Base-by-base conservation (phyloP, 2,113 vertebrate genomes). In the Columbina picui region DNA sequence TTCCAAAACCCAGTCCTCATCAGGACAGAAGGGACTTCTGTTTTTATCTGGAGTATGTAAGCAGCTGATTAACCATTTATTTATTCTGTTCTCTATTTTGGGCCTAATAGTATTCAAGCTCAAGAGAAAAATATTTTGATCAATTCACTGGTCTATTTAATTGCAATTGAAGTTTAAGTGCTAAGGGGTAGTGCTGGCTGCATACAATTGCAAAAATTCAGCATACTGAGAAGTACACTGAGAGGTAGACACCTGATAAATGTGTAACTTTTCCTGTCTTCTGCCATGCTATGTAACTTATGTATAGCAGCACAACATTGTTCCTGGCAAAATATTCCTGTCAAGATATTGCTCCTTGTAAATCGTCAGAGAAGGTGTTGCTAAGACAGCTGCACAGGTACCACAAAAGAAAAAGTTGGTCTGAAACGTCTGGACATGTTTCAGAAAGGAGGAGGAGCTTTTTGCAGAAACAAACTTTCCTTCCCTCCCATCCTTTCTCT, bases 291-390 rank as follows among this genome's bases (percentile, higher is more conserved):
- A 0, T 43, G 55, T 71, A 71, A 78, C 85, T 81, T 87, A 84
- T 25, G 14, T 75, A 29, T 26, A 75, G 53, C 49, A 75, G 53
- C 53, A 45, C 32, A 47, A 84, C 49, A 14, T 56, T 68, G 71
- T 90, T 89, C 82, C 69, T 84, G 61, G 75, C 73, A 84, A 93
- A 92, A 93, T 64, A 81, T 50, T 83, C 60, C 43, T 89, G 71
- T 59, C 68, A 90, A 84, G 32, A 64, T 90, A 67, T 19, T 86
- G 10, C 27, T 84, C 22, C 49, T 61, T 45, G 45, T 78, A 82
- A 92, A 87, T 87, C 27, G 56, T 67, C 1, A 0, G 25, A 59
- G 60, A 90, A 86, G 61, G 55, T 47, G 25, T 60, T 81, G 76
- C 74, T 53, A 71, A 73, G 65, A 53, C 87, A 94, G 43, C n/a